Conservation (phyloP, 2,113 vertebrate species). For the Calyptomena viridis region DNA sequence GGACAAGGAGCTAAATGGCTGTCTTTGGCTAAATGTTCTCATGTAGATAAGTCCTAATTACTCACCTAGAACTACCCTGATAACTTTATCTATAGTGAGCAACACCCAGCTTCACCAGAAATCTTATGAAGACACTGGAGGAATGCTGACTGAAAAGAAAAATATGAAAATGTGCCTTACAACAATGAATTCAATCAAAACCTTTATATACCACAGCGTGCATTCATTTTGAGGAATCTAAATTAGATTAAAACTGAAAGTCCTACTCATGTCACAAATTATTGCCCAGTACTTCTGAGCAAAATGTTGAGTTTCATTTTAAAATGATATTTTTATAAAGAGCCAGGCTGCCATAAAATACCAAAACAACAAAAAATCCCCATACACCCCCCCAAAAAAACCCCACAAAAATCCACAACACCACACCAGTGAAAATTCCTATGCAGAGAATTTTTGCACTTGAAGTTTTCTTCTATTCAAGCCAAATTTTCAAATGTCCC, state of each 20-base stretch:
- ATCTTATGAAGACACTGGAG: neutral
- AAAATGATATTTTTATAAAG: neutral
- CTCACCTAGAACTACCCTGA: neutral
- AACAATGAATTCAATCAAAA: neutral
- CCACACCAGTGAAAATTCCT: neutral
- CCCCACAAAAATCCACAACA: neutral
- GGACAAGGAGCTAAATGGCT: neutral
- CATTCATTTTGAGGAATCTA: neutral
- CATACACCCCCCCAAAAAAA: too few species aligned
- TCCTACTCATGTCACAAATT: neutral
- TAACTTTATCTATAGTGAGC: neutral
- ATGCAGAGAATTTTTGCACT: neutral
- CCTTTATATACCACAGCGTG: neutral
- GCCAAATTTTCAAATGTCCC: neutral
- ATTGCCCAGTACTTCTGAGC: neutral
- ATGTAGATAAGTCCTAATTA: neutral
- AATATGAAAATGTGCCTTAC: neutral
- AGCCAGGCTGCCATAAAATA: neutral
- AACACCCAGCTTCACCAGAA: neutral
- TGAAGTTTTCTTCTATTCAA: neutral
- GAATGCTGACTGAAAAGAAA: neutral
- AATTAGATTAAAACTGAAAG: neutral
- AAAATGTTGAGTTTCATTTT: neutral
- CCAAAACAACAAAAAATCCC: neutral
- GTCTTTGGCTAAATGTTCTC: neutral